Conservation (phyloP, 2,113 vertebrate genomes). For the Periophthalmus modestus region DNA sequence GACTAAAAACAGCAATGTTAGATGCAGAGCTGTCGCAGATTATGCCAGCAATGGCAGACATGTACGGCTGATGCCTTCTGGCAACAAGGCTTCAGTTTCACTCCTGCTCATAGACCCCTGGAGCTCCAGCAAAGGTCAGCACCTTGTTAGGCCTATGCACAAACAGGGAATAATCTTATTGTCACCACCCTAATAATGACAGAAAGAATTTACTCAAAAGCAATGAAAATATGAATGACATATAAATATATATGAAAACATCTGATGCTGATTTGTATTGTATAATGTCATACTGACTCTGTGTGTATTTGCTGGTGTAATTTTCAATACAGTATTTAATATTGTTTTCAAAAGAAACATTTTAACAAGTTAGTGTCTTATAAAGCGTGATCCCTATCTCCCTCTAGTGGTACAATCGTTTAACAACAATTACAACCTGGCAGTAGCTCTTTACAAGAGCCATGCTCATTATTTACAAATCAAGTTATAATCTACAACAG, state of each 20-base stretch:
- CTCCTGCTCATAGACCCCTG: constrained; percentile 55
- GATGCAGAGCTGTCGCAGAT: constrained; percentile 66
- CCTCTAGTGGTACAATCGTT: constrained; percentile 45
- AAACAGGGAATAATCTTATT: constrained; percentile 44
- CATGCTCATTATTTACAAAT: no score
- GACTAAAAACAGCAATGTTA: constrained; percentile 70
- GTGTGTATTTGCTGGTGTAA: neutral
- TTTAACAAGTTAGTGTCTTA: neutral
- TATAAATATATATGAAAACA: neutral
- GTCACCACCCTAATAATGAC: constrained; percentile 20
- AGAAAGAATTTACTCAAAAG: neutral
- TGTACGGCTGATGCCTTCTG: constrained; percentile 60
- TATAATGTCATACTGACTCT: neutral
- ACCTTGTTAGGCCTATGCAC: constrained; percentile 61
- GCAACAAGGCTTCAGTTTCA: constrained; percentile 59
- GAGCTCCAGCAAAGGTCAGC: constrained; percentile 59
- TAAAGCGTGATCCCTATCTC: constrained; percentile 21
- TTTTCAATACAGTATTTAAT: neutral
- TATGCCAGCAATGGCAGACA: constrained; percentile 70
- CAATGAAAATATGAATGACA: neutral
- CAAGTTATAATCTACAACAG: no score
- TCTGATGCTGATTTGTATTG: neutral
- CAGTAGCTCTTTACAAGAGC: neutral
- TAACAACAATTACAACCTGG: constrained; percentile 2
- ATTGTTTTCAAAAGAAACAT: neutral